Conservation (phyloP, 2,888 invertebrate genomes). For the Drosophila robusta region DNA sequence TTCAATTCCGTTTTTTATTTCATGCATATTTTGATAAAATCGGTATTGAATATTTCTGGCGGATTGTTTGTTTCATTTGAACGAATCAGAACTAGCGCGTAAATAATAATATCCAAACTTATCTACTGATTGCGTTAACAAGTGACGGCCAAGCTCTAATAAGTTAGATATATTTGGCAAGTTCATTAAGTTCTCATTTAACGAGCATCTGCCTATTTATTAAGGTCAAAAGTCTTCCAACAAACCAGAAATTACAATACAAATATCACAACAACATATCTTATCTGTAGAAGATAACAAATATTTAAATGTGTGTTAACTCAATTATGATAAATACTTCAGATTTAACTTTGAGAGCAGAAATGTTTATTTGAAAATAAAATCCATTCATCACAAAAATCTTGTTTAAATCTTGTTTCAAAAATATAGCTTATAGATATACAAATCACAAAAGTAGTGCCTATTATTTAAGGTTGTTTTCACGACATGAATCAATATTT, state of each 20-base stretch:
- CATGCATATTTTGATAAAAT: no score
- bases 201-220: conserved; percentile 1
- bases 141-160: not conserved
- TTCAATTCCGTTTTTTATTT: no score
- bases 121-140: not conserved
- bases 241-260: not conserved
- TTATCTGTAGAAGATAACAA: not conserved
- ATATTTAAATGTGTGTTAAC: not conserved
- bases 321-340: no score
- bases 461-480: not conserved
- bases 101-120: not conserved
- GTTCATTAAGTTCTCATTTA: conserved; percentile 10
- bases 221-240: not conserved
- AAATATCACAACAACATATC: not conserved
- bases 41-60: no score
- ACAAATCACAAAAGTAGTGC: not conserved
- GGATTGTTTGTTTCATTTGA: no score
- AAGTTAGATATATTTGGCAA: conserved; percentile 4
- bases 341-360: no score
- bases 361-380: no score
- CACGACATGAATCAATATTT: conserved; percentile 21
- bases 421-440: no score
- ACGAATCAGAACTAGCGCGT: not conserved
- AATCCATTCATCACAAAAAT: no score
- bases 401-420: no score